phyloP scores from a whole-genome alignment of 64 coral and sea anemone species.

The Porites lutea region DNA sequence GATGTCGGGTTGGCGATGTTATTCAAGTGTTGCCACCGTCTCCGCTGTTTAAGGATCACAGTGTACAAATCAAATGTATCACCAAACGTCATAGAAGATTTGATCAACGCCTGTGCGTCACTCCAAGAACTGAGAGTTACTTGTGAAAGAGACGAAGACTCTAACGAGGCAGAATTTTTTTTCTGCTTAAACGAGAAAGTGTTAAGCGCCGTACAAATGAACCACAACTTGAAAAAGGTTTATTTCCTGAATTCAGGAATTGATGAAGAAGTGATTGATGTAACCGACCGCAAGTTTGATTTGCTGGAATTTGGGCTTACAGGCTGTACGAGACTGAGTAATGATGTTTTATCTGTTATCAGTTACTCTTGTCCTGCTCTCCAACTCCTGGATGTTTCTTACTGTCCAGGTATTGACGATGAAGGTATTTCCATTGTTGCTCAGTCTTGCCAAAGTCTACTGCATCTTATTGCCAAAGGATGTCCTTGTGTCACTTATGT shows the following conservation, averaged over 20 bases:
- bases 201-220: slow-evolving; percentile 27
- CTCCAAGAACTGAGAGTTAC: slow-evolving; percentile 57
- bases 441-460: slow-evolving; percentile 67
- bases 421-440: slow-evolving; percentile 55
- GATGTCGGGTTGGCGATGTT: slow-evolving; percentile 50
- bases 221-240: slow-evolving; percentile 42
- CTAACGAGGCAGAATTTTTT: neutral
- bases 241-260: slow-evolving; percentile 66
- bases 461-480: slow-evolving; percentile 68
- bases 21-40: slow-evolving; percentile 14
- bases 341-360: slow-evolving; percentile 32
- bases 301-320: slow-evolving; percentile 53
- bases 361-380: slow-evolving; percentile 42
- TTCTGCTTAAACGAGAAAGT: slow-evolving; percentile 36
- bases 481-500: slow-evolving; percentile 86
- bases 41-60: slow-evolving; percentile 45
- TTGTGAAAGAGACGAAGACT: slow-evolving; percentile 44
- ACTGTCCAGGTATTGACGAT: slow-evolving; percentile 86
- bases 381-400: slow-evolving; percentile 69
- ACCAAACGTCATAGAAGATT: slow-evolving; percentile 27
- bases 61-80: slow-evolving; percentile 47
- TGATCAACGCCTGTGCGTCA: slow-evolving; percentile 34
- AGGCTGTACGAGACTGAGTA: slow-evolving; percentile 69
- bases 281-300: neutral
- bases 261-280: slow-evolving; percentile 9